Percentiles rank a stretch among this genome's conserved stretches.
phyloP scores from a whole-genome alignment of 2,797 vertebrate species.

The Coregonus suidteri region DNA sequence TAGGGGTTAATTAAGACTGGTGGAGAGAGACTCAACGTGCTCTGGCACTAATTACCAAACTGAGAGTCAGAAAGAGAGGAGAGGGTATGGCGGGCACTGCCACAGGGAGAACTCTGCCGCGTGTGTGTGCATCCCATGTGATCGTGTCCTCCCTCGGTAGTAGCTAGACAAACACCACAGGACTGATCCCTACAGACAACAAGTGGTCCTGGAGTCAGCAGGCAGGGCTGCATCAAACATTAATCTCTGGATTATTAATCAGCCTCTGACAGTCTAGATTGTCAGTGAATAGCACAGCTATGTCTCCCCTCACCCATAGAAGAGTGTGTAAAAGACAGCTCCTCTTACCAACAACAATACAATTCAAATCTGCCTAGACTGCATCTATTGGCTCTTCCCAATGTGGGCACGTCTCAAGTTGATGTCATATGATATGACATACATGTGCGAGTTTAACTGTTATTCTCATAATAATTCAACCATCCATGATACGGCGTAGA shows the following conservation, averaged over 20 bases:
- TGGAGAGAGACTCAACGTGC: slow-evolving; percentile 31
- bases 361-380: background rate
- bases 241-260: slow-evolving; percentile 78
- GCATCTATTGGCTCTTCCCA: background rate
- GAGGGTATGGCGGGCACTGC: slow-evolving; percentile 1
- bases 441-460: background rate
- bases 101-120: slow-evolving; percentile 2
- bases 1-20: slow-evolving; percentile 43
- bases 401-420: background rate
- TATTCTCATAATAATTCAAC: background rate
- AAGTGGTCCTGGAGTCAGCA: slow-evolving; percentile 46
- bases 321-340: background rate
- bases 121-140: background rate
- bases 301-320: slow-evolving; percentile 37
- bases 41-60: slow-evolving; percentile 37
- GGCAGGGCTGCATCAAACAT: slow-evolving; percentile 55
- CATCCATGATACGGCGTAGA: background rate
- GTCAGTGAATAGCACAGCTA: slow-evolving; percentile 42
- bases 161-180: slow-evolving; percentile 8
- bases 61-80: background rate
- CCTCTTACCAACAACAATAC: background rate
- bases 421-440: background rate
- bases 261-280: slow-evolving; percentile 65
- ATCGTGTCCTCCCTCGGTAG: background rate
- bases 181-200: slow-evolving; percentile 40